These are phyloP conservation scores for Axis porcinus DNA, from an alignment of 2,113 vertebrate species.

Conservation along the genomic window DNA sequence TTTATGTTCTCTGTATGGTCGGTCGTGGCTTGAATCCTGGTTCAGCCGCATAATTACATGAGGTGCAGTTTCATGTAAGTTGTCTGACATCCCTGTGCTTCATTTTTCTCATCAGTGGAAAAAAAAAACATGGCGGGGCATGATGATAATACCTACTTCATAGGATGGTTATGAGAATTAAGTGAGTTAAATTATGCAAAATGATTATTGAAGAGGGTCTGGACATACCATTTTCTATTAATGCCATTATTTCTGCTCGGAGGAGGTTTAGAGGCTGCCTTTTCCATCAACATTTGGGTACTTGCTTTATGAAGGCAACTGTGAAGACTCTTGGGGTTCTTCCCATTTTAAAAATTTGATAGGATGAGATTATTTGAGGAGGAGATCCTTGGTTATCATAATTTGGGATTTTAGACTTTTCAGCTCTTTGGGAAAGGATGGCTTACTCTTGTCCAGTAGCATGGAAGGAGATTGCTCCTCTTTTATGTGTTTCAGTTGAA, in stretches of 20 bases:
- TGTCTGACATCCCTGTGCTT: background rate
- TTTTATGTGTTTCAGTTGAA: background rate
- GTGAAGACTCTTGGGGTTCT: background rate
- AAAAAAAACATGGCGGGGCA: accelerated
- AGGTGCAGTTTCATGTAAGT: background rate
- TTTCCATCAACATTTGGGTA: background rate
- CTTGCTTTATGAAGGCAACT: background rate
- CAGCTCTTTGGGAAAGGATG: background rate
- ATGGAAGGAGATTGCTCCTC: background rate
- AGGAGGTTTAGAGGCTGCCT: background rate
- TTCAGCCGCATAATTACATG: background rate
- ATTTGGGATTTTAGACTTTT: background rate
- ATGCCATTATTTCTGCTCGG: background rate
- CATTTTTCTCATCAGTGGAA: background rate
- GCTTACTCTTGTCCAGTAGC: background rate
- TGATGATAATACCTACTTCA: background rate
- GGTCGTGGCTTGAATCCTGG: background rate
- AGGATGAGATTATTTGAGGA: background rate
- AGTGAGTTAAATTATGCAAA: background rate
- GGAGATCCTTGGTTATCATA: background rate
- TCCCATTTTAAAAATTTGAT: background rate
- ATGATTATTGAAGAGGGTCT: background rate
- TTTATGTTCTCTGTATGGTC: background rate
- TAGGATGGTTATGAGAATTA: background rate
- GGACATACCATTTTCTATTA: background rate